phyloP scores from a whole-genome alignment of 2,113 vertebrate species.

The Mobula birostris region DNA sequence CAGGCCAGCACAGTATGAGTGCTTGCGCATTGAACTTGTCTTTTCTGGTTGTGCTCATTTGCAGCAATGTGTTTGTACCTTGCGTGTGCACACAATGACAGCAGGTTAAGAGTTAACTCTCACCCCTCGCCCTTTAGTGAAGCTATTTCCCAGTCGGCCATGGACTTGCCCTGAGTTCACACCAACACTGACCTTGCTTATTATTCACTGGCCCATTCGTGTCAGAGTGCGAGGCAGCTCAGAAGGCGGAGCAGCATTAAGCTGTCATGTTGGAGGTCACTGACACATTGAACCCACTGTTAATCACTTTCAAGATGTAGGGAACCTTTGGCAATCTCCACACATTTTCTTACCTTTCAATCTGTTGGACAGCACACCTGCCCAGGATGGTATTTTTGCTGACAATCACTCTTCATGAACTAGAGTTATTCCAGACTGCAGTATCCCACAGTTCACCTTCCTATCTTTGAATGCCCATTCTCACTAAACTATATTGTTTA shows the following conservation, averaged over 20 bases:
- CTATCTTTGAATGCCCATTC: neutral
- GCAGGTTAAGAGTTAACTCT: neutral
- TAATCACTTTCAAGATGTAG: neutral
- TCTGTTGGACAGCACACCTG: neutral
- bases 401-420: neutral
- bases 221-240: neutral
- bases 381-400: neutral
- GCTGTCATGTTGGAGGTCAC: constrained; percentile 1
- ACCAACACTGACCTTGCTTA: neutral
- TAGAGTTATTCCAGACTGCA: neutral
- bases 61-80: neutral
- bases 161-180: neutral
- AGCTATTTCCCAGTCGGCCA: neutral
- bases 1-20: neutral
- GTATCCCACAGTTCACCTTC: neutral
- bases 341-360: neutral
- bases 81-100: neutral
- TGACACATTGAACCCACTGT: neutral
- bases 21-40: neutral
- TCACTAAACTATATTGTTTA: neutral
- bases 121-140: neutral
- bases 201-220: neutral
- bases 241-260: neutral
- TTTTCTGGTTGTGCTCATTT: neutral
- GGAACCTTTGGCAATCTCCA: neutral